Evolutionary conservation across 2,113 vertebrate species (phyloP), one percentile per base, ranked within the genome.

Genomic region (Protomyctophum bolini): DNA sequence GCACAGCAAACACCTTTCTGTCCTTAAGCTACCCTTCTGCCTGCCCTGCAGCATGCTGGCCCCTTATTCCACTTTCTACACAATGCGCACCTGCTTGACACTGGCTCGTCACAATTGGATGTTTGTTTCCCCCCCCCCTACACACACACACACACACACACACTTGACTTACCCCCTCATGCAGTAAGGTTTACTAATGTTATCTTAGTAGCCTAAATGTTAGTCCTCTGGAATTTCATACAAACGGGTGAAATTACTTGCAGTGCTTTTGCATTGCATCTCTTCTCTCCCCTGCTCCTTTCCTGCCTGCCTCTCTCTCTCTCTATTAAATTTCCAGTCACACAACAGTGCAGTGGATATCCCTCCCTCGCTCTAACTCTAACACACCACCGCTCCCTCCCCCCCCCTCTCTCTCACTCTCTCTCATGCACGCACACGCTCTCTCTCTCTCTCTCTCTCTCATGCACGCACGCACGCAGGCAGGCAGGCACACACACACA

Each of bases 321-420:
- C 83, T 91, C 91, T 87, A 93, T 93, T 94, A 94, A 94, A 93
- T 95, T 94, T 94, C 93, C 84, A 94, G 94, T 94, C 94, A 94
- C 93, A 94, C 94, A 93, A 92, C 93, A 93, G 93, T 94, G 94
- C 94, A 94, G 94, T 94, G 91, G 88, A 93, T 89, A 92, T 92
- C 89, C 91, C 91, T 92, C 91, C 88, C 89, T 87, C 88, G 82
- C 88, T 76, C 91, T 76, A 85, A 83, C 83, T 80, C 72, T 71
- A 80, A 64, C 85, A 73, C 85, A 59, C 79, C 33, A 41, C 33
- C 3, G 68, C 83, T 49, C 81, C 72, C 12, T 66, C 79, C 47
- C 77, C 69, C 66, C 60, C 33, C 73, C 71, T 69, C 62, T 63
- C 66, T 52, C 45, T 7, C 14, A 7, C 61, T 12, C 49, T 15